Evolutionary conservation across 2,113 vertebrate genomes (phyloP).

Genomic region (Camelus bactrianus): DNA sequence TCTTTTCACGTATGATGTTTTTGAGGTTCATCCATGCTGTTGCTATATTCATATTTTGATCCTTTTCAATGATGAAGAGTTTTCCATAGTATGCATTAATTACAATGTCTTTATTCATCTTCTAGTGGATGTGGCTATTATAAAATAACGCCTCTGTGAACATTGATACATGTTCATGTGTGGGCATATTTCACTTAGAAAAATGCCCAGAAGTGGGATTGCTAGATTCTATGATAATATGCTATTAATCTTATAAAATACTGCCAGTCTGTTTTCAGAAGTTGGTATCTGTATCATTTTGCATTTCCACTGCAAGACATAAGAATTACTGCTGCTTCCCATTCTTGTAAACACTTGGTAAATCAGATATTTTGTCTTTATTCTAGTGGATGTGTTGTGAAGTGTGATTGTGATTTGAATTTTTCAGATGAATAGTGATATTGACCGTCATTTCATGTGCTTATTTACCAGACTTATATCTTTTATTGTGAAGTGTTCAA

Average conservation of each 20-base stretch:
- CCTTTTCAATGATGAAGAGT: neutral
- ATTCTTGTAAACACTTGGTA: neutral
- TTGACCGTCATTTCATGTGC: neutral
- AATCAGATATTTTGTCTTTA: neutral
- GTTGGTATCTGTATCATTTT: neutral
- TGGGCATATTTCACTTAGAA: neutral
- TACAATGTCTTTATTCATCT: neutral
- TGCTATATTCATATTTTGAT: neutral
- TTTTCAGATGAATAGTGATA: neutral
- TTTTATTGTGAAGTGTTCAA: neutral
- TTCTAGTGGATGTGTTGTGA: neutral
- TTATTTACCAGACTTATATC: neutral
- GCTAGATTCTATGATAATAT: neutral
- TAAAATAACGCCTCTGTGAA: neutral
- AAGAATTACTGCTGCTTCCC: neutral
- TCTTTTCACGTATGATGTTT: neutral
- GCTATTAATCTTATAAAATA: neutral
- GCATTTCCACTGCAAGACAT: neutral
- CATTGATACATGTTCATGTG: neutral
- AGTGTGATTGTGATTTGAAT: neutral
- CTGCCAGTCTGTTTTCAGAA: neutral
- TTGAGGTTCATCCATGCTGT: neutral
- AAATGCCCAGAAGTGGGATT: neutral
- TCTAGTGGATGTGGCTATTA: neutral
- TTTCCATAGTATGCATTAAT: neutral